A percentile compares a stretch with the other conserved stretches of the same genome.
phyloP scores from a whole-genome alignment of 2,888 invertebrate genomes.

The Keiferia lycopersicella region DNA sequence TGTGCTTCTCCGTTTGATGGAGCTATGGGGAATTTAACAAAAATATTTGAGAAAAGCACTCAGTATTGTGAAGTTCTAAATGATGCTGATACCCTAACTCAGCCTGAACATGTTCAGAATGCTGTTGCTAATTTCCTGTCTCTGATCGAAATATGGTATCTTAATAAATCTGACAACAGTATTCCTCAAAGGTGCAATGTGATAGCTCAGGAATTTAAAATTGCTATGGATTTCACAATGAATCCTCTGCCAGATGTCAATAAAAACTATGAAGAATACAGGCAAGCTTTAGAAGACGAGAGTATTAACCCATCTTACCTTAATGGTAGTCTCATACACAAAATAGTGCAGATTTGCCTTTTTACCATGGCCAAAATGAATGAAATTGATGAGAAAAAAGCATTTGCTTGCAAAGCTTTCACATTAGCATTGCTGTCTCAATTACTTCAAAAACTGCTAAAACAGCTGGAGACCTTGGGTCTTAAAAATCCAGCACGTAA shows the following conservation, averaged over 20 bases:
- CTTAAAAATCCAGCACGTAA: constrained; percentile 71
- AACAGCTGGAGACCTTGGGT: constrained; percentile 65
- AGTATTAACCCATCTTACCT: constrained; percentile 79
- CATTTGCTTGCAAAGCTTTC: constrained; percentile 92
- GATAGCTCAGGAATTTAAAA: constrained; percentile 87
- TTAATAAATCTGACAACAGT: constrained; percentile 83
- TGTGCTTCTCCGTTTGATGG: constrained; percentile 93
- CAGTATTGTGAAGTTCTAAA: constrained; percentile 81
- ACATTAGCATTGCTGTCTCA: constrained; percentile 91
- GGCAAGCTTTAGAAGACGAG: constrained; percentile 75
- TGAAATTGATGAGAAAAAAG: constrained; percentile 87
- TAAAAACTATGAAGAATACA: constrained; percentile 75
- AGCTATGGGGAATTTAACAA: constrained; percentile 91
- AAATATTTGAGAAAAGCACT: constrained; percentile 86
- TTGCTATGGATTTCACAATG: constrained; percentile 83
- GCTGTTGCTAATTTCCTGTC: constrained; percentile 77
- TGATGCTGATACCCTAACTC: constrained; percentile 67
- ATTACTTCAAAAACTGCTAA: constrained; percentile 80
- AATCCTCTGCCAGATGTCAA: constrained; percentile 76
- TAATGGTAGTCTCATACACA: constrained; percentile 87
- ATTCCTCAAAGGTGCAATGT: constrained; percentile 85
- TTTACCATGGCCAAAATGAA: constrained; percentile 90
- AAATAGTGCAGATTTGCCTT: constrained; percentile 90
- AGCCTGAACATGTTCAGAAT: constrained; percentile 74
- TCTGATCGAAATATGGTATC: constrained; percentile 83